A percentile compares a stretch with the other conserved stretches of the same genome.
Evolutionary conservation across 2,797 vertebrate species (phyloP).

Genomic region (Hemibagrus guttatus): DNA sequence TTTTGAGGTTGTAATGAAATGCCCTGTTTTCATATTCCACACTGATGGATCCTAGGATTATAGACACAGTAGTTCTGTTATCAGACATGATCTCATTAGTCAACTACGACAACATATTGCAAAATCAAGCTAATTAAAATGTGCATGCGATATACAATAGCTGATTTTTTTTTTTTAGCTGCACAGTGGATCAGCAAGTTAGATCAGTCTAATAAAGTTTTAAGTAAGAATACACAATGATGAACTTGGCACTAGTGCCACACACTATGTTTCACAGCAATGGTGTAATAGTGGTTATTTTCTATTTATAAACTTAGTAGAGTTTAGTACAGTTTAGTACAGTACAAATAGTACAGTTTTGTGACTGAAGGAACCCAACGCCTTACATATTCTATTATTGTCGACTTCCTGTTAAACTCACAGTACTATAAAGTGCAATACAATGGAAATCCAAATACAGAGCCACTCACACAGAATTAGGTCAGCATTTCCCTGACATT

Average conservation of each 20-base stretch:
- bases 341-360: too few species aligned
- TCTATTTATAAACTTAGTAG: background rate
- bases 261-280: background rate
- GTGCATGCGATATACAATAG: rapidly evolving
- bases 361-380: slow-evolving; percentile 13
- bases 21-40: background rate
- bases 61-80: background rate
- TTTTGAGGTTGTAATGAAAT: background rate
- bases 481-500: background rate
- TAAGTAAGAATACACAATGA: background rate
- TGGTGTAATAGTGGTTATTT: background rate
- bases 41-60: background rate
- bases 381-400: slow-evolving; percentile 28
- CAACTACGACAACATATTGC: background rate
- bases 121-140: background rate
- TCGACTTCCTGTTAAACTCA: slow-evolving; percentile 42
- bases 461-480: slow-evolving; percentile 1
- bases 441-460: slow-evolving; percentile 15
- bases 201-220: background rate
- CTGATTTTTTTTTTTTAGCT: background rate
- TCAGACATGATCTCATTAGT: background rate
- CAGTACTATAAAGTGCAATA: slow-evolving; percentile 29
- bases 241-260: background rate
- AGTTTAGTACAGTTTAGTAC: too few species aligned
- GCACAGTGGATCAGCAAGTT: background rate